phyloP scores from a whole-genome alignment of 2,888 invertebrate species.

The Clivina fossor region DNA sequence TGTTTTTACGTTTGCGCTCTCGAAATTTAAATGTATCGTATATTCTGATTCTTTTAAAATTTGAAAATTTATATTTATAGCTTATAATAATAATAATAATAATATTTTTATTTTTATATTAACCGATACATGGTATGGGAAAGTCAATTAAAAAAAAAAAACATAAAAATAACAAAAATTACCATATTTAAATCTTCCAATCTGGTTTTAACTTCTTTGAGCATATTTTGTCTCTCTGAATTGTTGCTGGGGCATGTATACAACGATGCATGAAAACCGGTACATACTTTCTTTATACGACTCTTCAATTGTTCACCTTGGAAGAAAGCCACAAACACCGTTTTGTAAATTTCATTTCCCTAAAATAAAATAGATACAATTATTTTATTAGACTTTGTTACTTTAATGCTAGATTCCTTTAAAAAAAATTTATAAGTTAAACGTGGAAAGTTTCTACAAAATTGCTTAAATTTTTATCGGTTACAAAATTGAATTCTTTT shows the following conservation, averaged over 20 bases:
- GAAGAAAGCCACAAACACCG: conserved; percentile 86
- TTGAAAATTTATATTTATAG: no score
- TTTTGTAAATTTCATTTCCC: conserved; percentile 87
- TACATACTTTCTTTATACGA: conserved; percentile 90
- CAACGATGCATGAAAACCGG: conserved; percentile 88
- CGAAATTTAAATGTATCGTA: no score
- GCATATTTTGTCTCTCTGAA: conserved; percentile 84
- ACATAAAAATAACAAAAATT: conserved; percentile 38
- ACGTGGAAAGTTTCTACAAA: neutral
- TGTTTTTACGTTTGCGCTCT: no score
- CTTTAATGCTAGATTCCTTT: neutral
- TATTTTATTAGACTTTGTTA: conserved; percentile 8
- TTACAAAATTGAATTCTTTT: no score
- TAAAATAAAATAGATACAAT: conserved; percentile 49
- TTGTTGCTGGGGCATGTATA: conserved; percentile 91
- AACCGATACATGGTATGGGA: neutral
- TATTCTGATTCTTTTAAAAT: neutral
- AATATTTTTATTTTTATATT: neutral
- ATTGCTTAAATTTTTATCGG: neutral
- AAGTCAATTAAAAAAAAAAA: no score
- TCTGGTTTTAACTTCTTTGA: conserved; percentile 84
- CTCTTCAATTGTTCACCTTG: conserved; percentile 91
- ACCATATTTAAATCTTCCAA: conserved; percentile 86
- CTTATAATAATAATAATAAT: neutral
- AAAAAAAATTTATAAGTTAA: neutral